These are phyloP conservation scores for Poeciliopsis occidentalis DNA, from an alignment of 2,113 vertebrate genomes.

Conservation along the genomic window DNA sequence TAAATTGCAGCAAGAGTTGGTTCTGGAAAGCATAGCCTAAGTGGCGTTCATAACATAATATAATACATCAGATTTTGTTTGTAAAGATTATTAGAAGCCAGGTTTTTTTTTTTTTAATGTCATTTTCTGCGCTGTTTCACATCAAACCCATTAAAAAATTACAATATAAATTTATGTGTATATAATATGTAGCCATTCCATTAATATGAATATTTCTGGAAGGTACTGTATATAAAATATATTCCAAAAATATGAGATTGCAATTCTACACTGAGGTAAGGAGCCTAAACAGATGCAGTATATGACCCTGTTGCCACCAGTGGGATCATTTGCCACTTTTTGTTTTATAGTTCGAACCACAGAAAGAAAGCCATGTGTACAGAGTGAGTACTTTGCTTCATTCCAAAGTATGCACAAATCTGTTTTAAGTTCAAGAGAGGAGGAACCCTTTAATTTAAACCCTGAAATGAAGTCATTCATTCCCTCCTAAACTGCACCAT, in stretches of 20 bases:
- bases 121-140: not conserved
- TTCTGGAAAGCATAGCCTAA: not conserved
- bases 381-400: conserved; percentile 70
- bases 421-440: conserved; percentile 79
- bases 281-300: conserved; percentile 8
- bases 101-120: no score
- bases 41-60: not conserved
- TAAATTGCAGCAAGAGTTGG: not conserved
- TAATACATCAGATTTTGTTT: not conserved
- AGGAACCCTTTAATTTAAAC: conserved; percentile 82
- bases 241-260: conserved; percentile 11
- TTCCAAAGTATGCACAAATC: conserved; percentile 73
- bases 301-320: conserved; percentile 36
- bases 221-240: conserved; percentile 19
- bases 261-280: conserved; percentile 12
- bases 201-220: not conserved
- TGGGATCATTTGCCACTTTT: conserved; percentile 45
- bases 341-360: conserved; percentile 49
- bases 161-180: not conserved
- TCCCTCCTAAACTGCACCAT: conserved; percentile 70
- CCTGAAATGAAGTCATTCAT: conserved; percentile 81
- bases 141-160: not conserved
- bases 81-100: not conserved
- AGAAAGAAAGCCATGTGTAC: conserved; percentile 36
- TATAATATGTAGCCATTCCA: not conserved